Evolutionary conservation across 2,888 invertebrate genomes (phyloP), one percentile per base, ranked within the genome.

Genomic region (Lasioglossum oenotherae): DNA sequence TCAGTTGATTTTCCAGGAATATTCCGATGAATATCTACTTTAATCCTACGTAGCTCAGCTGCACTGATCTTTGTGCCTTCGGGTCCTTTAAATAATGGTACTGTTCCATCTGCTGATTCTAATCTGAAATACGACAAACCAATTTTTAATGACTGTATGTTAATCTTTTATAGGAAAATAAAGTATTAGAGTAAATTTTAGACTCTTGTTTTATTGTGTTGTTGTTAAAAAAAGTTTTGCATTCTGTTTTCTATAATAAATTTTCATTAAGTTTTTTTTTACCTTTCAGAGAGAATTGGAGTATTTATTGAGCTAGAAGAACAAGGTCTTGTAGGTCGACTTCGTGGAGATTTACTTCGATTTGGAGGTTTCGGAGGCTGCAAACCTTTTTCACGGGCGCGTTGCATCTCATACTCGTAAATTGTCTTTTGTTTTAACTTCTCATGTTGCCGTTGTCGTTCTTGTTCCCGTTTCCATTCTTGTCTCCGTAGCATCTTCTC

Each of bases 1-100:
- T 27, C 73, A 8, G 80, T 71, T 57, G 86, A 85, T 73, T 77
- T 75, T 14, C 67, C 77, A 27, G 87, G 72, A 79, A 93, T 88
- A 27, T 91, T 90, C 75, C 92, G 86, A 27, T 88, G 88, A 82
- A 93, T 92, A 80, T 91, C 87, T 82, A 93, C 88, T 88, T 92
- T 91, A 27, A 93, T 93, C 53, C 83, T 88, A 41, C 87, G 88
- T 16, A 93, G 67, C 49, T 92, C 92, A 12, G 67, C 57, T 41
- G 82, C 14, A 73, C 87, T 88, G 74, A 93, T 87, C 67, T 89
- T 81, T 41, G 85, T 86, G 27, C 89, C 91, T 35, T 93, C 91
- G 1, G 91, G 91, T 73, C 93, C 93, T 82, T 92, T 92, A 73
- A 92, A 93, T 76, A 92, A 82, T 8, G 86, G 86, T 72, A 80